Conservation (phyloP, 1,140 invertebrate genomes). For the Popillia japonica region DNA sequence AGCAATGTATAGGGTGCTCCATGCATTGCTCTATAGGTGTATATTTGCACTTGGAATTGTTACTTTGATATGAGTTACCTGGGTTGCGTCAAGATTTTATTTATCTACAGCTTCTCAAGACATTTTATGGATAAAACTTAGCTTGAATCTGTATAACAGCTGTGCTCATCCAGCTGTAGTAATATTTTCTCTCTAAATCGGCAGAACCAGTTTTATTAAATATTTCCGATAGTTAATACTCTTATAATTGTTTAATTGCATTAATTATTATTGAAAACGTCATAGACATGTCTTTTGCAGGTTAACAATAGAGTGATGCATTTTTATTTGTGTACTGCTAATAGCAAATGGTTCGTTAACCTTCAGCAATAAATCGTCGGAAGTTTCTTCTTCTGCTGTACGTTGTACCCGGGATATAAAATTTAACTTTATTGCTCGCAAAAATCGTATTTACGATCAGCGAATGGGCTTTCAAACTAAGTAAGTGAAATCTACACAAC, state of each 20-base stretch:
- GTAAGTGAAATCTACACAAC: conserved; percentile 12
- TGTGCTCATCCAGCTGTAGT: too few relatives aligned
- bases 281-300: not conserved
- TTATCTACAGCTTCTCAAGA: too few relatives aligned
- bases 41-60: too few relatives aligned
- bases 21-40: too few relatives aligned
- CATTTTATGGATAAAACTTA: too few relatives aligned
- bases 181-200: not conserved
- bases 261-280: not conserved
- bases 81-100: too few relatives aligned
- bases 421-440: conserved; percentile 2
- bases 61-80: too few relatives aligned
- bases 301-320: not conserved
- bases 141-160: too few relatives aligned
- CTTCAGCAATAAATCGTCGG: not conserved
- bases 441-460: conserved; percentile 11
- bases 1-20: too few relatives aligned
- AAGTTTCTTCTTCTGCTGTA: not conserved
- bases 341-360: not conserved
- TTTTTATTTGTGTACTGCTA: not conserved
- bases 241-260: not conserved
- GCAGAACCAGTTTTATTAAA: not conserved
- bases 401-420: not conserved
- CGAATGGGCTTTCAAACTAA: not conserved
- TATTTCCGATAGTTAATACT: not conserved